Base-by-base conservation (phyloP, 2,797 vertebrate genomes). In the Pseudochromis fuscus region DNA sequence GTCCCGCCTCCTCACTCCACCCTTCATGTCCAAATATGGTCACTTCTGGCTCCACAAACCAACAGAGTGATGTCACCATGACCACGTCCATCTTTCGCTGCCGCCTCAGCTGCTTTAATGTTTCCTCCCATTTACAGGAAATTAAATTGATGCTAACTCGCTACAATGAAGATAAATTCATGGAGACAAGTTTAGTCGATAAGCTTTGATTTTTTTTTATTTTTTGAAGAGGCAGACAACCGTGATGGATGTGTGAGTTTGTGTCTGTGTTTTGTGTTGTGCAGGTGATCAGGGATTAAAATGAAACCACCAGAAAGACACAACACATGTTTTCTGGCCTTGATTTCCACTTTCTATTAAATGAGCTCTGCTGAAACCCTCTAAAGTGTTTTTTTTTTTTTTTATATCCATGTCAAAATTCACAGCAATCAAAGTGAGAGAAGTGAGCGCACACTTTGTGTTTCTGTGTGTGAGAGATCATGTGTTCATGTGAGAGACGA, bases 361-460 rank as follows among this genome's bases (percentile, higher is more conserved):
- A 63, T 11, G 24, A 69, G 64, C 42, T 55, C 44, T 7, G 42
- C 18, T 31, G 40, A 79, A 76, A 82, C 60, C 64, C 70, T 81
- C 56, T 15, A 57, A 46, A 77, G 28, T 23, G n/a, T 57, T 70
- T 71, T 42, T 16, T 33, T 49, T 74, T n/a, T n/a, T n/a, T n/a
- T n/a, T n/a, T n/a, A n/a, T n/a, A n/a, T n/a, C 35, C 48, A 58
- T 64, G 72, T 73, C 60, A 52, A 11, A 63, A 66, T 65, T 71
- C 45, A 73, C 37, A 35, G 21, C 28, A 44, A 46, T 4, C 38
- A 23, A 4, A 28, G 4, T n/a, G 35, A 67, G 45, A 53, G 69
- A 71, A 69, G 38, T 0, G 35, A 46, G 64, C 19, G 40, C 66
- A 42, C 23, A 8, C 23, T 23, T 31, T n/a, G 13, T 31, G 25